Evolutionary conservation across 1,140 invertebrate genomes (phyloP).

Genomic region (Drosophila malerkotliana): DNA sequence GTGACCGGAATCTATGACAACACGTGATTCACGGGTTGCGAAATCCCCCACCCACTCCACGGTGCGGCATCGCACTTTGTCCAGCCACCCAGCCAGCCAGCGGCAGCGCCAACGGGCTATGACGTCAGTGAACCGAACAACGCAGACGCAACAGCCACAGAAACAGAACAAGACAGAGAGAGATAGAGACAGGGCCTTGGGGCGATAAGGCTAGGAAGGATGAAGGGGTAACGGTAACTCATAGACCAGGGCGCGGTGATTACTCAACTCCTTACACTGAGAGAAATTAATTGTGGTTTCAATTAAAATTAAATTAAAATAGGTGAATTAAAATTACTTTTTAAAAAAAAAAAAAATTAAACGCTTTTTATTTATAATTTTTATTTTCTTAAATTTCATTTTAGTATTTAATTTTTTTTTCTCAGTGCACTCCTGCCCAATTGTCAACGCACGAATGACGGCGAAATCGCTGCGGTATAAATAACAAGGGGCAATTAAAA

Average conservation of each 20-base stretch:
- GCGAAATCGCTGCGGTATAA: conserved; percentile 55
- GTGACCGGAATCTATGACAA: conserved; percentile 29
- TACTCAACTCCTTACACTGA: conserved; percentile 39
- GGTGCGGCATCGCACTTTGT: conserved; percentile 44
- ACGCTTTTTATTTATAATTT: no score
- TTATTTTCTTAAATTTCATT: background rate
- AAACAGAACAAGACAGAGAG: conserved; percentile 1
- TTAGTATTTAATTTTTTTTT: background rate
- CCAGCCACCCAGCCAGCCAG: conserved; percentile 25
- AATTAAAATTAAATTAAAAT: background rate
- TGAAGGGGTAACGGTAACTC: conserved; percentile 1
- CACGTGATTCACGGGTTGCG: conserved; percentile 41
- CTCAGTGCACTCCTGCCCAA: background rate
- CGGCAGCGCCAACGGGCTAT: conserved; percentile 21
- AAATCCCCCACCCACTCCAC: conserved; percentile 30
- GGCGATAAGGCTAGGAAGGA: background rate
- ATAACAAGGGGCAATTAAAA: conserved; percentile 69
- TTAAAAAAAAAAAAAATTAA: background rate
- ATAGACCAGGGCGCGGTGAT: conserved; percentile 33
- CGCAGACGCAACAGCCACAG: conserved; percentile 61
- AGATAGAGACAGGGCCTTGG: background rate
- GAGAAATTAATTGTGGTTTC: background rate
- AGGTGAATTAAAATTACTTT: background rate
- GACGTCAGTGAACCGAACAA: conserved; percentile 48
- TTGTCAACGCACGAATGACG: conserved; percentile 43